Evolutionary conservation across 2,888 invertebrate species (phyloP), one percentile per base, ranked within the genome.

Genomic region (Drosophila anceps): DNA sequence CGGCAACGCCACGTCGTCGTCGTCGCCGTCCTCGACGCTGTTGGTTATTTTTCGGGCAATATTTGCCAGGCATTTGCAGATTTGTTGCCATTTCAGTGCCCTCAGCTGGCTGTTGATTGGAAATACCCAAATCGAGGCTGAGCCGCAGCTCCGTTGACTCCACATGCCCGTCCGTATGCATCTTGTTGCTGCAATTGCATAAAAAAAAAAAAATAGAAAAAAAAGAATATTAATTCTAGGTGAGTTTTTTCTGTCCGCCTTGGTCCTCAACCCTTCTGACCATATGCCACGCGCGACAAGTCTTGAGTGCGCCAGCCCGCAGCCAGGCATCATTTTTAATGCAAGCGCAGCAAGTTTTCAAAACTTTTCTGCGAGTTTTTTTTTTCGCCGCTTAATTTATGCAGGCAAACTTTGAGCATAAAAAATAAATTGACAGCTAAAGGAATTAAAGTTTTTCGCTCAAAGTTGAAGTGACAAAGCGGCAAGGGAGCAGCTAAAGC

Each of bases 1-100:
- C 41, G 0, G 29, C 41, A 2, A 6, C 31, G 6, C 33, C 35
- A 10, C 29, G 65, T 59, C 87, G 84, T 55, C 89, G 82, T 55
- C 82, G 73, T 24, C 24, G 73, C 4, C 24, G 24, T 53, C 84
- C 73, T 44, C 88, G 68, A 20, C 46, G 80, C 31, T 73, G 83
- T 64, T 81, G 83, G 58, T 79, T 81, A 54, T 72, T 89, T 62
- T 75, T 84, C 74, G 70, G 79, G 76, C 81, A 73, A 69, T 89
- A 73, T 69, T 79, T 81, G 61, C 64, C 70, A 8, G 75, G 60
- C 84, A 89, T 82, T 71, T 84, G 89, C 59, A 51, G 66, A 66
- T 81, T 65, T 79, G 75, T 69, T 57, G 64, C 59, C 51, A 60
- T 63, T 53, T 48, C 53, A 43, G 64, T 69, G 37, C 51, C 61